phyloP scores from a whole-genome alignment of 1,140 invertebrate species.

The Drosophila setifemur region DNA sequence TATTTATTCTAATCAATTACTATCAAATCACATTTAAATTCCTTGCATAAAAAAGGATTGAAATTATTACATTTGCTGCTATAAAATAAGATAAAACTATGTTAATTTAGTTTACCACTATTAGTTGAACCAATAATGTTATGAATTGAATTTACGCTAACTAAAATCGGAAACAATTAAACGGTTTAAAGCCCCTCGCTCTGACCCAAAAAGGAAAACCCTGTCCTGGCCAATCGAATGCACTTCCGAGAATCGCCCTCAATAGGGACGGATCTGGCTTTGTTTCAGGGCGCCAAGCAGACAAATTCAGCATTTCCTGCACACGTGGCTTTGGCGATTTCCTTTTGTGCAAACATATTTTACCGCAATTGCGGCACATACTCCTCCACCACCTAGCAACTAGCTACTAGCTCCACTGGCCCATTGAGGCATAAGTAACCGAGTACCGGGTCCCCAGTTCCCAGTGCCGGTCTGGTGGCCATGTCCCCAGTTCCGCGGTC shows the following conservation, averaged over 20 bases:
- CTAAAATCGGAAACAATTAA: no score
- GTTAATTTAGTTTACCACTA: no score
- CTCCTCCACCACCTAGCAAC: constrained; percentile 3
- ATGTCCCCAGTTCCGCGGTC: constrained; percentile 4
- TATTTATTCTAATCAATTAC: no score
- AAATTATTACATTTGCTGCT: no score
- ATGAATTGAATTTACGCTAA: no score
- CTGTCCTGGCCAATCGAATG: constrained; percentile 6
- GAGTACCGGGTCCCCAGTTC: neutral
- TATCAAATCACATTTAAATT: no score
- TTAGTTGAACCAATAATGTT: no score
- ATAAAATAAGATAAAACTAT: no score
- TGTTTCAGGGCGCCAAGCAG: constrained; percentile 64
- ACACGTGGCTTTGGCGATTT: constrained; percentile 77
- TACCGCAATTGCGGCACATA: constrained; percentile 74
- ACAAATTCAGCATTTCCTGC: constrained; percentile 76
- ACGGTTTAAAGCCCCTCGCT: no score
- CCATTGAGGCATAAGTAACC: constrained; percentile 73
- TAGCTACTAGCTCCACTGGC: constrained; percentile 35
- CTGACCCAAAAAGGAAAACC: no score
- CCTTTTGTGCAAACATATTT: constrained; percentile 80
- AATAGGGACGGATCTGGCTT: constrained; percentile 13
- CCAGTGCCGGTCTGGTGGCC: no score
- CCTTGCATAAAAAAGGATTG: no score
- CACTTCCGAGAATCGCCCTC: constrained; percentile 10